phyloP scores from a whole-genome alignment of 2,888 invertebrate genomes.

The Terebella lapidaria region DNA sequence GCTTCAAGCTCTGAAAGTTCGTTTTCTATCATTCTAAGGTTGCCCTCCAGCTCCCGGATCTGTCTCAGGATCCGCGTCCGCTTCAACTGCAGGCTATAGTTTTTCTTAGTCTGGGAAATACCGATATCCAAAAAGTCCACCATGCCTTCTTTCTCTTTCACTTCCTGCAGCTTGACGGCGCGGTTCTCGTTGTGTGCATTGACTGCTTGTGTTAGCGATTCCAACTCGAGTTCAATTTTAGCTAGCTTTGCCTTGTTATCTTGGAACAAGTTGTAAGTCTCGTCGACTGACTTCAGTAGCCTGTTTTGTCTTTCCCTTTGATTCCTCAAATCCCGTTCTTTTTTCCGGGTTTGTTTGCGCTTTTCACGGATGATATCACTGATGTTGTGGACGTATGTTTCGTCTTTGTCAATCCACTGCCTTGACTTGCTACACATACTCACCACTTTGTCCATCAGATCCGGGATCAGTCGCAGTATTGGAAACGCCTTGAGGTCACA shows the following conservation, averaged over 20 bases:
- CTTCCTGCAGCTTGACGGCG: slow-evolving; percentile 33
- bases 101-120: slow-evolving; percentile 44
- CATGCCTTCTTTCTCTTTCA: slow-evolving; percentile 46
- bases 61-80: slow-evolving; percentile 38
- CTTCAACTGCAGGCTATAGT: slow-evolving; percentile 44
- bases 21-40: slow-evolving; percentile 34
- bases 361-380: slow-evolving; percentile 41
- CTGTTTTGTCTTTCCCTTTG: slow-evolving; percentile 40
- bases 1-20: slow-evolving; percentile 36
- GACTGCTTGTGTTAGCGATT: slow-evolving; percentile 36
- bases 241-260: slow-evolving; percentile 40
- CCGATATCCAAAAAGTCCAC: slow-evolving; percentile 47
- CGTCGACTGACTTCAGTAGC: slow-evolving; percentile 37
- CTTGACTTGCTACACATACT: slow-evolving; percentile 33
- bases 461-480: slow-evolving; percentile 40
- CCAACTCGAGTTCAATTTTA: slow-evolving; percentile 38
- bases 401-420: slow-evolving; percentile 44
- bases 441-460: slow-evolving; percentile 38
- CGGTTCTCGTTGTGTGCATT: slow-evolving; percentile 31
- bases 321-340: slow-evolving; percentile 34
- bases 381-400: slow-evolving; percentile 44
- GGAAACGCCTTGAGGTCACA: slow-evolving; percentile 48
- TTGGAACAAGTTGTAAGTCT: slow-evolving; percentile 36
- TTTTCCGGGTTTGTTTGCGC: slow-evolving; percentile 31
- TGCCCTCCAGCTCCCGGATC: slow-evolving; percentile 38